Evolutionary conservation across 2,113 vertebrate genomes (phyloP).

Genomic region (Corythornis cristatus): DNA sequence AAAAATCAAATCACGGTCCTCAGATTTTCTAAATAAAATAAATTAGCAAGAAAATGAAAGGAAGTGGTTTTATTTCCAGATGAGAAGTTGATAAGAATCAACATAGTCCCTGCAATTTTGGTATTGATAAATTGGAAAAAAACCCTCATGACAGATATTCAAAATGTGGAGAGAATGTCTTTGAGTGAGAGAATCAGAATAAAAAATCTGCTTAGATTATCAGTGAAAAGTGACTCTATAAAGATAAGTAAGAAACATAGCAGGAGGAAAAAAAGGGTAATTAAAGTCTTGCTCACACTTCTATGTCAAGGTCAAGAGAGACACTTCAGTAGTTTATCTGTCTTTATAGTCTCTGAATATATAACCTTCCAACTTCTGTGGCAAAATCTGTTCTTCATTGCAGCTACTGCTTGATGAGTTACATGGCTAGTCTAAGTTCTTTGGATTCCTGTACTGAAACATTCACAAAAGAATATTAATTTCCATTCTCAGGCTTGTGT

Average conservation of each 20-base stretch:
- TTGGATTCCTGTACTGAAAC: background rate
- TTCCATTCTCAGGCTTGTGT: background rate
- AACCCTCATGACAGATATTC: background rate
- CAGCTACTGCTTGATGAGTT: background rate
- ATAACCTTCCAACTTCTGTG: background rate
- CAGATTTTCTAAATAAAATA: slow-evolving; percentile 16
- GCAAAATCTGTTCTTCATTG: background rate
- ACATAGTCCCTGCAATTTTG: background rate
- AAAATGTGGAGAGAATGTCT: background rate
- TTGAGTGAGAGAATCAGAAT: slow-evolving; percentile 6
- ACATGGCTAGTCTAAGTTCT: background rate
- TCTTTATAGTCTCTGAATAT: background rate
- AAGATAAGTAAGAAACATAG: background rate
- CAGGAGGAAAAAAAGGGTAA: background rate
- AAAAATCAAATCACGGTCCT: background rate
- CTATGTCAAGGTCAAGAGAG: background rate
- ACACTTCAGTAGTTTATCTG: background rate
- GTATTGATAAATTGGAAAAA: background rate
- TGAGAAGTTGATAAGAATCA: background rate
- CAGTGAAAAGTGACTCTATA: background rate
- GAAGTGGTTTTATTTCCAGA: slow-evolving; percentile 32
- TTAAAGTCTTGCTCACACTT: background rate
- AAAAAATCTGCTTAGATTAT: slow-evolving; percentile 29
- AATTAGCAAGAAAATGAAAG: slow-evolving; percentile 28
- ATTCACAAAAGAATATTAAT: background rate